Conservation (phyloP, 2,888 invertebrate species). For the Epistrophella euchroma region DNA sequence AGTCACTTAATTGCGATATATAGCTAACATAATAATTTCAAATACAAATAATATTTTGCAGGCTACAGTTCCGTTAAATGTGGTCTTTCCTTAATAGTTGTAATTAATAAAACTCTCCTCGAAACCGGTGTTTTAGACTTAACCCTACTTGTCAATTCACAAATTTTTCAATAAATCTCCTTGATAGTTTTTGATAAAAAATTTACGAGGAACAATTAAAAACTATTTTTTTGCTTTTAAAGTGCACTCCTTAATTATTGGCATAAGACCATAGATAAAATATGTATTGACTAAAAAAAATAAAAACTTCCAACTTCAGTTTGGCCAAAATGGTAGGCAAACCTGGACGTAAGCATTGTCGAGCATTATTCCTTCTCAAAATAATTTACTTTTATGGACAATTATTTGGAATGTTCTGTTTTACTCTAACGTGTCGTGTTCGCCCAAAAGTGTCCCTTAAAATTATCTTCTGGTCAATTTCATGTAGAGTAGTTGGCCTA, state of each 20-base stretch:
- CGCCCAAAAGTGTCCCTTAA: neutral
- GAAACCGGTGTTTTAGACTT: no score
- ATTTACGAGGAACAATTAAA: neutral
- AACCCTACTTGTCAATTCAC: neutral
- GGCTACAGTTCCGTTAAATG: no score
- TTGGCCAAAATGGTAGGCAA: neutral
- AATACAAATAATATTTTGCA: no score
- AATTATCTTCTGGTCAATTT: slow-evolving; percentile 4
- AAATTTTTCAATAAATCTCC: neutral
- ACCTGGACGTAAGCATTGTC: neutral
- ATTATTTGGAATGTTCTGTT: slow-evolving; percentile 4
- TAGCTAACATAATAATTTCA: no score
- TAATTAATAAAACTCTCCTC: no score
- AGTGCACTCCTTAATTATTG: neutral
- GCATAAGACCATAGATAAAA: neutral
- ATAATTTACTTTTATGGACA: slow-evolving; percentile 5
- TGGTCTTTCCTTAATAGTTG: no score
- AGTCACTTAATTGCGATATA: no score
- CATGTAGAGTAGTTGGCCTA: neutral
- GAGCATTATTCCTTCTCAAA: neutral
- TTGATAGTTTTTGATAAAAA: neutral
- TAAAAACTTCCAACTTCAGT: neutral
- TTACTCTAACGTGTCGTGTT: neutral
- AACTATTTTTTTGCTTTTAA: neutral
- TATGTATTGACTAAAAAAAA: neutral